Conservation (phyloP, 2,888 invertebrate species). For the Odontothrips loti region DNA sequence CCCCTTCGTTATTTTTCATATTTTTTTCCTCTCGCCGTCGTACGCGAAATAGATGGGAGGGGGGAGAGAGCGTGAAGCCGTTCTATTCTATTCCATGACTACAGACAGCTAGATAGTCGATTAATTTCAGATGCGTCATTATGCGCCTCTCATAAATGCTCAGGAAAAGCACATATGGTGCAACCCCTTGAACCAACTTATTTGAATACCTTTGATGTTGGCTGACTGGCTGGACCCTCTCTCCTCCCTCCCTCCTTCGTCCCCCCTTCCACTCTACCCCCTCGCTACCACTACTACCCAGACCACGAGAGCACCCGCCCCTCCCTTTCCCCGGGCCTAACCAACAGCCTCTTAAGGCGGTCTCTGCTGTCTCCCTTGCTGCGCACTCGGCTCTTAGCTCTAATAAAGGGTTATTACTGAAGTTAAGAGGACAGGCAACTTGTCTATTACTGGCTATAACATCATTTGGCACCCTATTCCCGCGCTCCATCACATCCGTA, state of each 20-base stretch:
- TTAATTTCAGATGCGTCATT: too few species aligned
- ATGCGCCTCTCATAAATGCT: too few species aligned
- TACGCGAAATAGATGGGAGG: too few species aligned
- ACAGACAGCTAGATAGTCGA: too few species aligned
- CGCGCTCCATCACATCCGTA: slow-evolving; percentile 15
- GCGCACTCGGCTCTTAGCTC: slow-evolving; percentile 10
- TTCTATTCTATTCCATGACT: too few species aligned
- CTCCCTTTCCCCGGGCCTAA: neutral
- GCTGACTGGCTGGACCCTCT: neutral
- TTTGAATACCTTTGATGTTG: slow-evolving; percentile 19
- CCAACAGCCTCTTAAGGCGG: slow-evolving; percentile 17
- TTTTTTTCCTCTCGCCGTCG: too few species aligned
- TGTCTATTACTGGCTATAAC: slow-evolving; percentile 22
- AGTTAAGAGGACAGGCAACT: slow-evolving; percentile 24
- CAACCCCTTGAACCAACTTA: neutral
- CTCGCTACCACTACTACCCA: neutral
- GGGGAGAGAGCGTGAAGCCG: too few species aligned
- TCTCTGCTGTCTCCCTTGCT: slow-evolving; percentile 7
- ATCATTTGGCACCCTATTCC: slow-evolving; percentile 26
- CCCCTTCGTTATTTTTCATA: too few species aligned
- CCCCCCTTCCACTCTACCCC: too few species aligned
- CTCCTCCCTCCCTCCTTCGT: neutral
- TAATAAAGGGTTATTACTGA: slow-evolving; percentile 27
- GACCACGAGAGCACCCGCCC: neutral
- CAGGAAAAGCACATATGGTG: neutral